Evolutionary conservation across 1,140 invertebrate genomes (phyloP), one percentile per base, ranked within the genome.

Genomic region (Drosophila trapezifrons): DNA sequence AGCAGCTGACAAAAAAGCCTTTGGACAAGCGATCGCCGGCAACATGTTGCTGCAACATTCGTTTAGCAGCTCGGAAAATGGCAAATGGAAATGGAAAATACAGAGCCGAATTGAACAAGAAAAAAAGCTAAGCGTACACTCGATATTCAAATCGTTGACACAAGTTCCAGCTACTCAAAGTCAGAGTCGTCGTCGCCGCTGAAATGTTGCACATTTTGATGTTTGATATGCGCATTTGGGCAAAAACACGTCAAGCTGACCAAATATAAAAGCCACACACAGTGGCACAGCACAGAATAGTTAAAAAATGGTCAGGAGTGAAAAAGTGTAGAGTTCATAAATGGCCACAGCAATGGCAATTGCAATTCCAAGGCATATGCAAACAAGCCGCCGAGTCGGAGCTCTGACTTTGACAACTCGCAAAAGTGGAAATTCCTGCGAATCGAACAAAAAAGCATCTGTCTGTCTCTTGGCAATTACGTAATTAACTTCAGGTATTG

Each of bases 81-180:
- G 9, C 35, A 49, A 70, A 51, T 22, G 8, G n/a, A n/a, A 32
- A 32, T 37, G 25, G 13, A 65, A 45, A 47, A 56, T 10, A 12
- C 17, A 15, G 0, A 2, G 2, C 6, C n/a, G 10, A 70, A n/a
- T n/a, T n/a, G n/a, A n/a, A n/a, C n/a, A n/a, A n/a, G n/a, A n/a
- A n/a, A n/a, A 47, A 10, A 20, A 32, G 22, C n/a, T 40, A 73
- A 59, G 29, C 29, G 9, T 32, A 10, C 18, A 37, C 13, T 52
- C 72, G 74, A 82, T 86, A 86, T 86, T 86, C 83, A 86, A 86
- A 87, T 87, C 79, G 37, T 83, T 86, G 83, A 60, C 83, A 85
- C 77, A 63, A 59, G 54, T 63, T 42, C 54, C 60, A 20, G 60
- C 38, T 22, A 70, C 32, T 55, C 40, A 66, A 55, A 70, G 32